These are phyloP conservation scores for Hoplias malabaricus DNA, from an alignment of 2,113 vertebrate species.

Conservation along the genomic window DNA sequence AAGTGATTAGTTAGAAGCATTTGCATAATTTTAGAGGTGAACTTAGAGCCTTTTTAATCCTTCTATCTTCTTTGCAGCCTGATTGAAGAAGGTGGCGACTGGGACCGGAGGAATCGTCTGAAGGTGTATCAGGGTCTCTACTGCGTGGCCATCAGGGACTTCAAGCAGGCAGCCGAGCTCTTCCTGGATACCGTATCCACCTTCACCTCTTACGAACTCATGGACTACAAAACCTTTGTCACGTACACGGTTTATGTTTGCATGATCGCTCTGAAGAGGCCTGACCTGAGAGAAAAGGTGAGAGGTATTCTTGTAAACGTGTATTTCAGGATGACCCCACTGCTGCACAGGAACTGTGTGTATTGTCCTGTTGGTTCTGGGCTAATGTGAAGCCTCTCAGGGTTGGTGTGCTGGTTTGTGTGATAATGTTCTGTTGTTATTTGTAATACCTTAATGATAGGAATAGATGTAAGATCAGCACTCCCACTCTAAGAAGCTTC, in stretches of 20 bases:
- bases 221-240: slow-evolving; percentile 99
- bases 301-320: no score
- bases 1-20: no score
- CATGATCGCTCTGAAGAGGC: slow-evolving; percentile 96
- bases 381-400: no score
- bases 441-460: no score
- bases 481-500: no score
- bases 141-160: slow-evolving; percentile 94
- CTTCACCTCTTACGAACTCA: slow-evolving; percentile 98
- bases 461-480: no score
- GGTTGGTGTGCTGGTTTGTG: no score
- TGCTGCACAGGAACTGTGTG: no score
- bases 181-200: slow-evolving; percentile 98
- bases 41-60: neutral
- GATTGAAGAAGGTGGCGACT: slow-evolving; percentile 98
- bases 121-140: slow-evolving; percentile 98
- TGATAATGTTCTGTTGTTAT: no score
- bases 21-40: no score
- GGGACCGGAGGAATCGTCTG: slow-evolving; percentile 95
- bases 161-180: slow-evolving; percentile 96
- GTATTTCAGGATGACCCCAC: no score
- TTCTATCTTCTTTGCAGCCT: slow-evolving; percentile 72
- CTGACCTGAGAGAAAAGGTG: slow-evolving; percentile 97
- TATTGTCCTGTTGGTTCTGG: no score
- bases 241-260: slow-evolving; percentile 97